Base-by-base conservation (phyloP, 2,113 vertebrate genomes). In the Bambusicola thoracicus region DNA sequence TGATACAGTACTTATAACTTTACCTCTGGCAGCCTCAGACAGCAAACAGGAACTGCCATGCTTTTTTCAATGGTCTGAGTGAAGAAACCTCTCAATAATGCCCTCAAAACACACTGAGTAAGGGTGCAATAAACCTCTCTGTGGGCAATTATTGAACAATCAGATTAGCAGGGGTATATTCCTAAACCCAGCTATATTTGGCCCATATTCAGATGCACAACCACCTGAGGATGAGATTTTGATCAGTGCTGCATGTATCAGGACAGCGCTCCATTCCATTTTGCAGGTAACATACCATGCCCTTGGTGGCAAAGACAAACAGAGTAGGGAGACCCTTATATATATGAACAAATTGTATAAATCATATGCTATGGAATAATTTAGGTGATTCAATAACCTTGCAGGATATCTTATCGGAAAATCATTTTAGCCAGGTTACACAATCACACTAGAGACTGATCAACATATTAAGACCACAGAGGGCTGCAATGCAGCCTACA, bases 11-110 rank as follows among this genome's bases (percentile, higher is more conserved):
- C 93, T 92, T 96, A 92, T n/a, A 97, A 94, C 79, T 53, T 75
- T 76, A 95, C 59, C 92, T 94, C 90, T 93, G 92, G 85, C 92
- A 97, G 94, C 40, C 96, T 94, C 86, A 95, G 94, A 94, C 24
- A 65, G 93, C 96, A 97, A 92, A 92, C 36, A 88, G 69, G 77
- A 93, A 94, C 77, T 1, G 0, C 62, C n/a, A 62, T 16, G 36
- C 85, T 86, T 66, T 78, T 81, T n/a, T 67, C 84, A 85, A 70
- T 87, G 75, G 36, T 62, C 43, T 91, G 65, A 81, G 43, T 3
- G 36, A 79, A 81, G 61, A 90, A 72, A 81, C 32, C 51, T 70
- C 19, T 14, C 69, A 49, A 49, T 14, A 82, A 49, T 11, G 76
- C 63, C 68, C 74, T 32, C 48, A 68, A 74, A 85, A 83, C 3